A percentile compares a stretch with the other conserved stretches of the same genome.
Conservation (phyloP, 2,113 vertebrate species). For the Myiagra hebetior region DNA sequence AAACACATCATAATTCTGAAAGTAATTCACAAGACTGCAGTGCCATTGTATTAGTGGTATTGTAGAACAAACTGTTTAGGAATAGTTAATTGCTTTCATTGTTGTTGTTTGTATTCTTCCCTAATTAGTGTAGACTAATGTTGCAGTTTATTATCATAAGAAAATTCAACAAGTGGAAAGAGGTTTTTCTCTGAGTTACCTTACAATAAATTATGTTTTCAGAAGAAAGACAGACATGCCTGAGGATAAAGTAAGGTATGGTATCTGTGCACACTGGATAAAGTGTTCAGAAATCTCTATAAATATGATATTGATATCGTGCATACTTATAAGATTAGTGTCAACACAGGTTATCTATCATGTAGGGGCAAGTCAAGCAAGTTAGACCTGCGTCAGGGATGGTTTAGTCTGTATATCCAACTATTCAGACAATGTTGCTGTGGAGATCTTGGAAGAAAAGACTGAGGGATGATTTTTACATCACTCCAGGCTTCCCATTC, state of each 20-base stretch:
- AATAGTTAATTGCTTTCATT: background rate
- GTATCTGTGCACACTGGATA: background rate
- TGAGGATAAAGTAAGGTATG: background rate
- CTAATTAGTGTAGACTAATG: background rate
- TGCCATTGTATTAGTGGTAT: background rate
- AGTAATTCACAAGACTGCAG: background rate
- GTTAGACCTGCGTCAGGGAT: background rate
- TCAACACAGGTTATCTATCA: background rate
- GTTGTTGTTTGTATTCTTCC: background rate
- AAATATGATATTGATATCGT: background rate
- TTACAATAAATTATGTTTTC: background rate
- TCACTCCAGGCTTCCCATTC: background rate
- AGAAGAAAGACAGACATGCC: background rate
- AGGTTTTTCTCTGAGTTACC: background rate
- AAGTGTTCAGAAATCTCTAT: background rate
- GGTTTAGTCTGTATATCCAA: background rate
- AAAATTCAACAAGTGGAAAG: background rate
- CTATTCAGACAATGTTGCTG: background rate
- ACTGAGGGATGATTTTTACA: background rate
- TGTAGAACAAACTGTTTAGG: background rate
- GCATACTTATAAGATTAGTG: background rate
- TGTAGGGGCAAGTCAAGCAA: background rate
- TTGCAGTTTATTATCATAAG: background rate
- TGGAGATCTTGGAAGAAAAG: background rate
- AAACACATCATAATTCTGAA: background rate